A percentile compares a stretch with the other conserved stretches of the same genome.
Conservation (phyloP, 2,797 vertebrate species). For the Gymnodraco acuticeps region DNA sequence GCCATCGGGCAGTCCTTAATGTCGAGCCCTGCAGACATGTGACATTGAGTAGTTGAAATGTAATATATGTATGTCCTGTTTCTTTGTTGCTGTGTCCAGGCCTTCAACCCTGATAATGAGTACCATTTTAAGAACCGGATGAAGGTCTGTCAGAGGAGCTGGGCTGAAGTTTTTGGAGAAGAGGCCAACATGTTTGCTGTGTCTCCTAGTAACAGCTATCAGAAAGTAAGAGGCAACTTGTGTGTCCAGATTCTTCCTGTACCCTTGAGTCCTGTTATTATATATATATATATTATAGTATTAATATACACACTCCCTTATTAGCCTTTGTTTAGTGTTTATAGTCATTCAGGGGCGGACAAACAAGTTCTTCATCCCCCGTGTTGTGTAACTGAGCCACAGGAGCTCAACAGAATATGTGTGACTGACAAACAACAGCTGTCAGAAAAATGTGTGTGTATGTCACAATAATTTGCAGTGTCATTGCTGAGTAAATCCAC, state of each 20-base stretch:
- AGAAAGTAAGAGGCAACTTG: conserved; percentile 86
- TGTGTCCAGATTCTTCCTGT: not conserved
- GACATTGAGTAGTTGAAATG: not conserved
- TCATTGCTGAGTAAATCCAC: conserved; percentile 26
- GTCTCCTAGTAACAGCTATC: conserved; percentile 92
- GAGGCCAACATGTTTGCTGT: conserved; percentile 94
- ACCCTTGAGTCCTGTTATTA: not conserved
- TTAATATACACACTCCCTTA: conserved; percentile 29
- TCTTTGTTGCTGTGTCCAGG: conserved; percentile 78
- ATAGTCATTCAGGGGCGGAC: conserved; percentile 23
- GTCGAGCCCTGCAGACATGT: not conserved
- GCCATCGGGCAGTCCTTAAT: no score
- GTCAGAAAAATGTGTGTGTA: conserved; percentile 36
- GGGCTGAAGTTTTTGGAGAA: conserved; percentile 97
- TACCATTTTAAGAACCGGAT: conserved; percentile 99
- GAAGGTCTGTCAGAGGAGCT: conserved; percentile 97
- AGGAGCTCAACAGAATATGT: conserved; percentile 41
- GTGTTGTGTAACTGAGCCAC: conserved; percentile 50
- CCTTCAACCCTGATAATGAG: conserved; percentile 98
- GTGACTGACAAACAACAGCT: conserved; percentile 72
- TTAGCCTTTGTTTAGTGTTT: conserved; percentile 48
- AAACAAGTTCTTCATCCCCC: conserved; percentile 27
- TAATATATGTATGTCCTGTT: not conserved
- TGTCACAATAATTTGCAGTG: conserved; percentile 1
- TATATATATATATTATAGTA: not conserved